phyloP scores from a whole-genome alignment of 2,888 invertebrate genomes.

The Adelphocoris suturalis region DNA sequence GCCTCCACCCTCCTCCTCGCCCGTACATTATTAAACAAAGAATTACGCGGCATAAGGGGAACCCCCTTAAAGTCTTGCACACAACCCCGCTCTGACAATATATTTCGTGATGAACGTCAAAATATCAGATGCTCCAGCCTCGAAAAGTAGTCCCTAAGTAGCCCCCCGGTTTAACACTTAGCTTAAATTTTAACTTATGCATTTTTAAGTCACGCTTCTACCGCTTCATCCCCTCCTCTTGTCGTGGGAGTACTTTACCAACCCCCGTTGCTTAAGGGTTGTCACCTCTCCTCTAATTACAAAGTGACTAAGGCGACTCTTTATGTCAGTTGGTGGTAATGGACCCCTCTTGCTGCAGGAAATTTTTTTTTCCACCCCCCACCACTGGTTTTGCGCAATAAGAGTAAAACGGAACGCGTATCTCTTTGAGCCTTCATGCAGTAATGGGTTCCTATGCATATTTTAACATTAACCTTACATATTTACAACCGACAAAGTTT shows the following conservation, averaged over 20 bases:
- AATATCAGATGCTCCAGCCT: constrained; percentile 57
- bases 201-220: constrained; percentile 65
- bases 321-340: constrained; percentile 67
- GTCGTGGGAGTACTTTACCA: constrained; percentile 1
- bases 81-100: constrained; percentile 44
- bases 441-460: constrained; percentile 36
- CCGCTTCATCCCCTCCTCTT: background rate
- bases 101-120: constrained; percentile 69
- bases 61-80: background rate
- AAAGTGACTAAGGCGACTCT: constrained; percentile 65
- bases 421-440: constrained; percentile 25
- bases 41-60: constrained; percentile 22
- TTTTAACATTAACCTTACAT: background rate
- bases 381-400: constrained; percentile 29
- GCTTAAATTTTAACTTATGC: constrained; percentile 69
- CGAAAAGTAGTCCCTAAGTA: constrained; percentile 66
- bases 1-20: background rate
- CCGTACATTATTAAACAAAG: constrained; percentile 18
- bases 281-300: constrained; percentile 67
- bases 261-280: constrained; percentile 56
- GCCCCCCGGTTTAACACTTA: constrained; percentile 66
- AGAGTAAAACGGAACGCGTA: constrained; percentile 27
- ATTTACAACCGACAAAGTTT: background rate
- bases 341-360: constrained; percentile 33
- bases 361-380: background rate